phyloP scores from a whole-genome alignment of 2,888 invertebrate species.

The Dicyrtoma fusca region DNA sequence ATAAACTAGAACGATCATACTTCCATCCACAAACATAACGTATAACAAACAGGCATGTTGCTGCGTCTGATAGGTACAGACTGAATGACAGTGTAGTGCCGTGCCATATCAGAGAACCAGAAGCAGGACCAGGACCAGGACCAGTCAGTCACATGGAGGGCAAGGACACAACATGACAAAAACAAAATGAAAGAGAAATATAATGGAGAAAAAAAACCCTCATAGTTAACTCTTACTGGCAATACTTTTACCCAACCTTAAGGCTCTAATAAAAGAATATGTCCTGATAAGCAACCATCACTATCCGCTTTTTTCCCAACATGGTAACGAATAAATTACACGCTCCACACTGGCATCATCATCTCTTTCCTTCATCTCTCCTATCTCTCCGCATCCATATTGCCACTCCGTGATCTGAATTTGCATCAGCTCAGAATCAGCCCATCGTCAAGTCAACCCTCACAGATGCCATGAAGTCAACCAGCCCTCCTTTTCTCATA shows the following conservation, averaged over 20 bases:
- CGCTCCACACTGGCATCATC: constrained; percentile 49
- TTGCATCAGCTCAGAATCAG: constrained; percentile 46
- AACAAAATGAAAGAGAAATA: constrained; percentile 28
- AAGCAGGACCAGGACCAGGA: neutral
- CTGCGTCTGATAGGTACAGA: no score
- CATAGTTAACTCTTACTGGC: constrained; percentile 33
- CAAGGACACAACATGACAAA: constrained; percentile 4
- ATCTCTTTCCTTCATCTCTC: constrained; percentile 42
- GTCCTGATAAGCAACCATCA: constrained; percentile 51
- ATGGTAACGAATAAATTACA: constrained; percentile 52
- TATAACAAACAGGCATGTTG: no score
- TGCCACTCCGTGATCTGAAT: constrained; percentile 56
- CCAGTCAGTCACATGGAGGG: neutral
- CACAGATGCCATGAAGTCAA: constrained; percentile 32
- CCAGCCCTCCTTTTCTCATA: constrained; percentile 11
- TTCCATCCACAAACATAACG: neutral
- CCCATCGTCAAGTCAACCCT: constrained; percentile 49
- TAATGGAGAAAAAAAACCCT: constrained; percentile 18
- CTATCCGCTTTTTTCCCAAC: constrained; percentile 49
- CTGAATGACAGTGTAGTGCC: no score
- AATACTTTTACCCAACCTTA: constrained; percentile 40
- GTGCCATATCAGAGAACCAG: neutral
- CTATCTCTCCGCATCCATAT: constrained; percentile 45
- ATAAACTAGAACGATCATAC: constrained; percentile 23
- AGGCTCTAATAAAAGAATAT: constrained; percentile 50